These are phyloP conservation scores for Microcebus griseorufus DNA, from an alignment of 2,113 vertebrate species.

Conservation along the genomic window DNA sequence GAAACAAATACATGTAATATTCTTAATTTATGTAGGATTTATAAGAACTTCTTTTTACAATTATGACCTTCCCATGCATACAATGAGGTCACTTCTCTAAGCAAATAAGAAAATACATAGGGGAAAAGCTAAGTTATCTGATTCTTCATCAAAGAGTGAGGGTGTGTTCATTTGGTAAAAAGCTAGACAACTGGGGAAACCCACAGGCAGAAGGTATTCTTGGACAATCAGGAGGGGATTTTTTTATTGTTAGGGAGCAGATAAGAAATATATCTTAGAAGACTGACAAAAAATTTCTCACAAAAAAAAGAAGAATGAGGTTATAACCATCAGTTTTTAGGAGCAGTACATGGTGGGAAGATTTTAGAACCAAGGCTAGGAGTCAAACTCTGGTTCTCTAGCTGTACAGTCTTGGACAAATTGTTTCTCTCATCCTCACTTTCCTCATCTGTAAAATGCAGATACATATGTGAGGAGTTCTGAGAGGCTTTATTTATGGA, in stretches of 20 bases:
- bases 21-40: not conserved
- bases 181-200: not conserved
- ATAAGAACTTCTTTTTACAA: slow-evolving; percentile 30
- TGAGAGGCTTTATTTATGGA: not conserved
- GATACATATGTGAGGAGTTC: not conserved
- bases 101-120: not conserved
- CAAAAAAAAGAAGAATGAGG: not conserved
- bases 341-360: not conserved
- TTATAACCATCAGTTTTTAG: not conserved
- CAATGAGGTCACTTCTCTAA: not conserved
- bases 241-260: not conserved
- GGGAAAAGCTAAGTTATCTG: not conserved
- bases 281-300: not conserved
- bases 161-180: not conserved
- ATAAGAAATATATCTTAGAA: not conserved
- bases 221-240: not conserved
- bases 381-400: not conserved
- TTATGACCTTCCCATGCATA: not conserved
- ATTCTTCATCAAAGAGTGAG: not conserved
- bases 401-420: not conserved
- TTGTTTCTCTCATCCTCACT: not conserved
- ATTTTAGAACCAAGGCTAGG: not conserved
- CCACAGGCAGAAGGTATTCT: slow-evolving; percentile 14
- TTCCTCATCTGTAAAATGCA: not conserved
- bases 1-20: not conserved